phyloP scores from a whole-genome alignment of 2,888 invertebrate species.

The Apotomis betuletana region DNA sequence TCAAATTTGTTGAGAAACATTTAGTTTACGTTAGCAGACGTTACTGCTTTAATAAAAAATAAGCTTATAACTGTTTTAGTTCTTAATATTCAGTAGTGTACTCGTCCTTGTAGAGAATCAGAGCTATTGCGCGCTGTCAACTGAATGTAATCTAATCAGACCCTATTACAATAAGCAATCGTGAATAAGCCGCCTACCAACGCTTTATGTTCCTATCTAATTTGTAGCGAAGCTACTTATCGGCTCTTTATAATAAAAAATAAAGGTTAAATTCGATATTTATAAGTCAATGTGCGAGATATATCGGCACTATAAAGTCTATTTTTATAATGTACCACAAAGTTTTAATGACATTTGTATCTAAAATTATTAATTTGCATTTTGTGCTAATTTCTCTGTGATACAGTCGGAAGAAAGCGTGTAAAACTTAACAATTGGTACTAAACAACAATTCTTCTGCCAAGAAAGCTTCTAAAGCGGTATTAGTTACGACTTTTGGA shows the following conservation, averaged over 20 bases:
- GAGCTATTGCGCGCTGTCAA: background rate
- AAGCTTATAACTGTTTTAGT: no score
- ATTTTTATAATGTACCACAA: no score
- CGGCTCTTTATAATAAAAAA: background rate
- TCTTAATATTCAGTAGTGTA: no score
- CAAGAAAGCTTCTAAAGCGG: constrained; percentile 22
- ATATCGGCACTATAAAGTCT: no score
- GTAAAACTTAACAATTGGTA: constrained; percentile 32
- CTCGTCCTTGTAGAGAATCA: background rate
- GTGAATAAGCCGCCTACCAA: background rate
- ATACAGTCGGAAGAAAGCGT: constrained; percentile 19
- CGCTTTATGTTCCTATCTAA: background rate
- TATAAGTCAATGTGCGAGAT: no score
- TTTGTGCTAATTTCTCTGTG: constrained; percentile 20
- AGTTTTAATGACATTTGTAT: background rate
- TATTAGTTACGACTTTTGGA: constrained; percentile 24
- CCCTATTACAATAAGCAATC: constrained; percentile 4
- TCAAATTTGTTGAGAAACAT: no score
- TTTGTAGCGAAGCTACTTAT: background rate
- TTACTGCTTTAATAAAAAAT: no score
- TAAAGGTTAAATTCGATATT: no score
- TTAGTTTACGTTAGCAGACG: no score
- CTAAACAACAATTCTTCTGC: constrained; percentile 6
- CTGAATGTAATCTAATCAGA: constrained; percentile 5
- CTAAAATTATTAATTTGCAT: constrained; percentile 7